phyloP scores from a whole-genome alignment of 2,113 vertebrate species.

The Campylomormyrus numenius region DNA sequence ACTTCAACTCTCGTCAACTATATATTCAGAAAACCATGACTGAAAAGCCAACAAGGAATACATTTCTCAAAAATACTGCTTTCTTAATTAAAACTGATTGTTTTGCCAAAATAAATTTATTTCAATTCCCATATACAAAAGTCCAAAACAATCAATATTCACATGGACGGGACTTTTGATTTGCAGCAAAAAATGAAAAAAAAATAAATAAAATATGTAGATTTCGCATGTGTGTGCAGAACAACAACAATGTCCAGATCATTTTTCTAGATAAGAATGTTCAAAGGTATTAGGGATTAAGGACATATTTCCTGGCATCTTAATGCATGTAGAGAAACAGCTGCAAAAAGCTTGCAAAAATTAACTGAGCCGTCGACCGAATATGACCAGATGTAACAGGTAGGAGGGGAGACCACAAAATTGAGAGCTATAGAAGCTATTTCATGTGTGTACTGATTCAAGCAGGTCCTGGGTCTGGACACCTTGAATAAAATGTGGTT shows the following conservation, averaged over 20 bases:
- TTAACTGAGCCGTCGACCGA: not conserved
- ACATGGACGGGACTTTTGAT: not conserved
- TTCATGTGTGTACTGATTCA: not conserved
- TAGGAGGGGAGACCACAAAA: not conserved
- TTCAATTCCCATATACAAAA: not conserved
- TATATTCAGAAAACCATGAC: not conserved
- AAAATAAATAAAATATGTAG: not conserved
- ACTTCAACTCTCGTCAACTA: not conserved
- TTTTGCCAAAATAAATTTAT: not conserved
- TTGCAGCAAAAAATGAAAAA: not conserved
- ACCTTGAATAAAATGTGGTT: not conserved
- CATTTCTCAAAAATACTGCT: not conserved
- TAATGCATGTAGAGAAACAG: not conserved
- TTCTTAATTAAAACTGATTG: not conserved
- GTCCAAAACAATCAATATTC: not conserved
- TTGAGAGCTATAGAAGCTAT: not conserved
- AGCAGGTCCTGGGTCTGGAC: not conserved
- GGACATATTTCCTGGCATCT: not conserved
- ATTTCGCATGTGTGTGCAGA: not conserved
- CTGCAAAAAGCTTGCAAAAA: not conserved
- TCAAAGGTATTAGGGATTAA: not conserved
- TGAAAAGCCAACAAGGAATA: not conserved
- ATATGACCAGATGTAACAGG: not conserved
- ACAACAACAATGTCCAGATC: not conserved
- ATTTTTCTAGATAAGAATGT: not conserved